Evolutionary conservation across 2,113 vertebrate species (phyloP), one percentile per base, ranked within the genome.

Genomic region (Hydropotes inermis): DNA sequence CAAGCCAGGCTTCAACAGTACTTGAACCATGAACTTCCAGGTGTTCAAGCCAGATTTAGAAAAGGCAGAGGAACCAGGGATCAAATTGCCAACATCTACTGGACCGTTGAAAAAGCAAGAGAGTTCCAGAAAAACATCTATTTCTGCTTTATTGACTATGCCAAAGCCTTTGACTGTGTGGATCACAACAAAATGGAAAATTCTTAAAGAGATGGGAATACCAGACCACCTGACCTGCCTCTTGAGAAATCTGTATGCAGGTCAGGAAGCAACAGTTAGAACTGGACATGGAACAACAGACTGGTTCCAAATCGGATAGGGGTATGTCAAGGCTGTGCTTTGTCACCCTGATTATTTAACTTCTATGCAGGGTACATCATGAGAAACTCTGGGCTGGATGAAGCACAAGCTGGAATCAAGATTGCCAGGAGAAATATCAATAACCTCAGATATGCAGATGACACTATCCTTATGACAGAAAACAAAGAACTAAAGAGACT

Each of bases 301-400:
- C 16, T 67, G 33, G 8, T 67, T 67, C 8, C 8, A 19, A 67
- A n/a, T 67, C 0, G 1, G 33, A 1, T n/a, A 36, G 16, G 33
- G n/a, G 33, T 36, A 67, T 0, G 0, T 67, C 33, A 67, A 67
- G 33, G 64, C 33, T n/a, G 15, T 36, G n/a, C 9, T n/a, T 5
- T 67, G 64, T 67, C 64, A 67, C 64, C 7, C 16, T 67, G 33
- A 4, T 67, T 67, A 67, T 67, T 67, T 67, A 67, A 67, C 33
- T 67, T n/a, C 8, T n/a, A 21, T 19, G 33, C 61, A n/a, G 64
- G n/a, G 4, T 67, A 67, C 33, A 67, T 67, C 8, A 67, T 36
- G 8, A 67, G 61, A 67, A n/a, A 67, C 0, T 2, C 33, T 67
- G 16, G 64, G 8, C n/a, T 67, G 17, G 8, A 67, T 1, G 64